Conservation (phyloP, 2,113 vertebrate genomes). For the Myxocyprinus asiaticus region DNA sequence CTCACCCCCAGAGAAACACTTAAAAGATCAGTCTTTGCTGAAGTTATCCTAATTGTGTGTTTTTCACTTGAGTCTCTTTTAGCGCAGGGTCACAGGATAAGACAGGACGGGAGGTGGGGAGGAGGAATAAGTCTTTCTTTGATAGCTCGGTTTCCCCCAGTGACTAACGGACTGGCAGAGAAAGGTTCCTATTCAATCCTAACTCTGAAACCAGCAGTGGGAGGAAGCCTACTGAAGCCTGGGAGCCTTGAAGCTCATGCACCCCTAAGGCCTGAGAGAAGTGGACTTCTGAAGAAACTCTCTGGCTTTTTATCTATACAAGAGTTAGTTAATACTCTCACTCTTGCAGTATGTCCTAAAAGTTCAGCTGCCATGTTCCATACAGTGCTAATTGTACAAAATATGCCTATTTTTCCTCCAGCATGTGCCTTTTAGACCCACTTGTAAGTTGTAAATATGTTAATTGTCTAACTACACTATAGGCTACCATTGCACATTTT, state of each 20-base stretch:
- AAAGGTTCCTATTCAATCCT: constrained; percentile 52
- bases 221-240: neutral
- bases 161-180: constrained; percentile 6
- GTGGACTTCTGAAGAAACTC: constrained; percentile 14
- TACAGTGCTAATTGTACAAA: neutral
- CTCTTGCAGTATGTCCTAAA: neutral
- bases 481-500: too few relatives aligned
- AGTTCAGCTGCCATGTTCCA: neutral
- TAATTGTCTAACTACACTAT: too few relatives aligned
- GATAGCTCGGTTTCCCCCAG: constrained; percentile 42
- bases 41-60: constrained; percentile 55
- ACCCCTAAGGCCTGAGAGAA: neutral
- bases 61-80: constrained; percentile 49
- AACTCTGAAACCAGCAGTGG: constrained; percentile 41
- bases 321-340: neutral
- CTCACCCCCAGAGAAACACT: constrained; percentile 38
- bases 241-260: constrained; percentile 11
- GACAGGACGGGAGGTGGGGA: neutral
- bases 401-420: neutral
- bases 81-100: constrained; percentile 29
- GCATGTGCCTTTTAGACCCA: neutral
- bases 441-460: constrained; percentile 1
- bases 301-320: neutral
- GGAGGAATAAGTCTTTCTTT: constrained; percentile 39
- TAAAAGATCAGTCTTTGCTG: constrained; percentile 37